Base-by-base conservation (phyloP, 2,113 vertebrate genomes). In the Myrmecobius fasciatus region DNA sequence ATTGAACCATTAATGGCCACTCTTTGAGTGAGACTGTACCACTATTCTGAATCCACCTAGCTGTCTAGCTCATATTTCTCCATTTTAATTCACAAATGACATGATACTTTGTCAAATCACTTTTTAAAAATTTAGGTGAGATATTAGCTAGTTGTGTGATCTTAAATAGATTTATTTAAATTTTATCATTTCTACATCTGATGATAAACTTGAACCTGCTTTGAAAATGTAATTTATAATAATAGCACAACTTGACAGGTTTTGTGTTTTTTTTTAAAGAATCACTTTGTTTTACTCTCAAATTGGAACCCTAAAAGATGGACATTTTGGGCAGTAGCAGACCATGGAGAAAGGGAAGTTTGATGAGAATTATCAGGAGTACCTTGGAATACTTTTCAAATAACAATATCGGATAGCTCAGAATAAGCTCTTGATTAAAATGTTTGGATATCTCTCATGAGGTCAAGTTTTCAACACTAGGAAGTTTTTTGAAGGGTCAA, bases 401-500 rank as follows among this genome's bases (percentile, higher is more conserved):
- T 43, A 83, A 83, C 6, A 75, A 75, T 36, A 75, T 36, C 31
- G 5, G 31, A 31, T 36, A 12, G 14, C 31, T n/a, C 36, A 83
- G 67, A 43, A 0, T 24, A 83, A 83, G 67, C n/a, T 6, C 36
- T 83, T 83, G 20, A 83, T 43, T 83, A 83, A 83, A 8, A 43
- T 43, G 20, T 83, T 43, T 83, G 67, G n/a, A n/a, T 3, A 43
- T 20, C 67, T 43, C n/a, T 83, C 67, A 43, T 83, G n/a, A 83
- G 31, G 31, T 95, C 92, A 94, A 31, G 75, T 94, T 43, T 93
- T 93, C 54, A 28, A 52, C 91, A 97, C 92, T 26, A 24, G 96
- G 94, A 98, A 97, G 98, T 96, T 96, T 98, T 89, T 0, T 92
- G 96, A 97, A 97, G 97, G 95, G 98, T 97, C 92, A 97, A 67